These are phyloP conservation scores for Latrodectus geometricus DNA, from an alignment of 1,140 invertebrate genomes.

Conservation along the genomic window DNA sequence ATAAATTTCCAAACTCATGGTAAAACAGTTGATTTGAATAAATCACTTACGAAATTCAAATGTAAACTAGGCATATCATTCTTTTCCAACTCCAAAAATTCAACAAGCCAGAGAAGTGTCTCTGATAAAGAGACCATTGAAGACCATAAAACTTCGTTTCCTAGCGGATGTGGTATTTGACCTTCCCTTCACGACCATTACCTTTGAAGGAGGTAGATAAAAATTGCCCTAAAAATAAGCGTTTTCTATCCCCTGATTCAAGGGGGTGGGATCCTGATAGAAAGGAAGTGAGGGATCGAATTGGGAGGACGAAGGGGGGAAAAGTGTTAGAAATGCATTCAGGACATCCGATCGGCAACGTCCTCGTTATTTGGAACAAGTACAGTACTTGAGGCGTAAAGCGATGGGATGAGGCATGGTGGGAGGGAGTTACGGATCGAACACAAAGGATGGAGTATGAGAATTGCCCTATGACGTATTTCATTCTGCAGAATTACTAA, in stretches of 20 bases:
- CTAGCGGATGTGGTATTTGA: constrained; percentile 12
- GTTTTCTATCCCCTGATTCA: constrained; percentile 10
- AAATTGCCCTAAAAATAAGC: constrained; percentile 46
- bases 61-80: no score
- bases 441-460: constrained; percentile 31
- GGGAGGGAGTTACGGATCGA: constrained; percentile 17
- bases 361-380: constrained; percentile 57
- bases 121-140: background rate
- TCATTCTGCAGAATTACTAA: constrained; percentile 39
- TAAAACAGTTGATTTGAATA: no score
- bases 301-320: constrained; percentile 5
- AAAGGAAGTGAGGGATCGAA: background rate
- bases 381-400: constrained; percentile 50
- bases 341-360: constrained; percentile 54
- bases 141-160: constrained; percentile 20
- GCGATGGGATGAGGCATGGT: constrained; percentile 3
- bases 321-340: constrained; percentile 54
- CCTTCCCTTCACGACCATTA: constrained; percentile 10
- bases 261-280: background rate
- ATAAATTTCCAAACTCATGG: no score
- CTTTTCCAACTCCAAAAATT: background rate
- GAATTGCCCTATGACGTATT: constrained; percentile 54
- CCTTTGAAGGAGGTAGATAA: constrained; percentile 8
- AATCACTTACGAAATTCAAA: no score
- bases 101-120: background rate